Base-by-base conservation (phyloP, 2,797 vertebrate species). In the Clarias platycephalus region DNA sequence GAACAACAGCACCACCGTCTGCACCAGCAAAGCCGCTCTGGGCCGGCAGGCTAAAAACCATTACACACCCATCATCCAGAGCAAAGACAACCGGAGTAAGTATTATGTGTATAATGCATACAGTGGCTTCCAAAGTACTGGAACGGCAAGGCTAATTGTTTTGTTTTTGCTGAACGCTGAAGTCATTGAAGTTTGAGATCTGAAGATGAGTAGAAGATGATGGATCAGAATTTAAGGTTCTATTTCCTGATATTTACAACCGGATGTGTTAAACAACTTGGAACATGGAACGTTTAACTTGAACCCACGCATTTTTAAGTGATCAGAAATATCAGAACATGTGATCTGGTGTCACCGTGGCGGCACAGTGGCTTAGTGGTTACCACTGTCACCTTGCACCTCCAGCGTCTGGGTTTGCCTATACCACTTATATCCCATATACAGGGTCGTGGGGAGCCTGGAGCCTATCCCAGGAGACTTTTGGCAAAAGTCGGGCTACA, bases 81-180 rank as follows among this genome's bases (percentile, higher is more conserved):
- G 94, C 91, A 96, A 96, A 91, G 95, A 95, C 91, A 97, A 97
- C 92, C 96, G 96, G 58, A 96, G 97, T 97, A 87, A 97, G 96
- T 95, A 75, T 12, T 8, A 63, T 63, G 31, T 10, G 62, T 16
- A 6, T 15, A 58, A 31, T 40, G 24, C 1, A 24, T 26, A 49
- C 22, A 26, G 0, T 49, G 49, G 5, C 10, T 70, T 10, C 20
- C 24, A 71, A 44, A 24, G 34, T 40, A 44, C 13, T 71, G 37
- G 68, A n/a, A 44, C 10, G 3, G 4, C 37, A 24, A n/a, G 10
- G 12, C 4, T n/a, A 12, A 63, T 63, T 26, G 24, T 24, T 24
- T 13, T n/a, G 24, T 63, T n/a, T 26, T 63, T 63, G 62, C 62
- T 12, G 10, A 3, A 28, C 13, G 28, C 58, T 60, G 6, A 62